Conservation (phyloP, 2,888 invertebrate genomes). For the Eupithecia subumbrata region DNA sequence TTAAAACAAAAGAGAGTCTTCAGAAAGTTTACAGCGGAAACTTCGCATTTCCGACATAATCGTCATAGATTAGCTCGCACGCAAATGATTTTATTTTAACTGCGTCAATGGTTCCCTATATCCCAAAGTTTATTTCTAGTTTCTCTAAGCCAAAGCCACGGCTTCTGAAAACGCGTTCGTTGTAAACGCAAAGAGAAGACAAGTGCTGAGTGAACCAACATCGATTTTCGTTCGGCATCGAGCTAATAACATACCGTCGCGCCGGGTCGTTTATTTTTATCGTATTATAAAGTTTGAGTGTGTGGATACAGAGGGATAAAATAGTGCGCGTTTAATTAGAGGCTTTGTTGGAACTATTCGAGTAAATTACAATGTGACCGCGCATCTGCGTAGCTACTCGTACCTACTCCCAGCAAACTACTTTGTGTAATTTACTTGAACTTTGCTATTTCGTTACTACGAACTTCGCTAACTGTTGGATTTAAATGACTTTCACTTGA, state of each 20-base stretch:
- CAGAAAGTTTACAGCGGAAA: background rate
- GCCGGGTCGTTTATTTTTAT: conserved; percentile 26
- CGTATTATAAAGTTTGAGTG: conserved; percentile 26
- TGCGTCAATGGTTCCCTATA: background rate
- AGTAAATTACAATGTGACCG: conserved; percentile 41
- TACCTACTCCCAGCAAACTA: conserved; percentile 25
- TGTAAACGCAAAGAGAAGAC: conserved; percentile 1
- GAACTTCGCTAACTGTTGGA: conserved; percentile 18
- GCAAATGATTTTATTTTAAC: background rate
- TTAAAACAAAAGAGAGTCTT: background rate
- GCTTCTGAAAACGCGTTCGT: background rate
- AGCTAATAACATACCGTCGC: conserved; percentile 23
- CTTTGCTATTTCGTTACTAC: conserved; percentile 38
- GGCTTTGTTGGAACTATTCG: conserved; percentile 33
- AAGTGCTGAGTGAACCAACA: conserved; percentile 13
- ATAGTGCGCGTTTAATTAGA: conserved; percentile 36
- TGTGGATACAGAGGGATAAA: conserved; percentile 27
- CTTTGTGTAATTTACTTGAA: conserved; percentile 36
- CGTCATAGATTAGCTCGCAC: background rate
- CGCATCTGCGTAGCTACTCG: conserved; percentile 29
- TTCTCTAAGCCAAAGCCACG: background rate
- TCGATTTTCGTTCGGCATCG: conserved; percentile 25
- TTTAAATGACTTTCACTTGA: conserved; percentile 35
- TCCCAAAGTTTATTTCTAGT: background rate
- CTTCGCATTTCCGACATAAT: too few species aligned